Evolutionary conservation across 2,797 vertebrate species (phyloP).

Genomic region (Hipposideros larvatus): DNA sequence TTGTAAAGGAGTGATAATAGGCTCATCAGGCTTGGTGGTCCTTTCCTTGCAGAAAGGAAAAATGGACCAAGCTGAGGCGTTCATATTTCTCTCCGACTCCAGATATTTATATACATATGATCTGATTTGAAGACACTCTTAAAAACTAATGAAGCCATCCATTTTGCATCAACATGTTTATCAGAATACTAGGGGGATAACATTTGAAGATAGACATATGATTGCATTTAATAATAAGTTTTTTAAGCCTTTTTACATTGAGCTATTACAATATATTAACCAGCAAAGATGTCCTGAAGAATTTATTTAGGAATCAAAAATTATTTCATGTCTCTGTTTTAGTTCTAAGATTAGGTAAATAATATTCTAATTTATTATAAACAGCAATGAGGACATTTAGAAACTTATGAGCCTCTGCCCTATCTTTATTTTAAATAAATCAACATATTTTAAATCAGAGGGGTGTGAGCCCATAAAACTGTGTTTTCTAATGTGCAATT

Average conservation of each 20-base stretch:
- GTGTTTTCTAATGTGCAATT: neutral
- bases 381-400: constrained; percentile 13
- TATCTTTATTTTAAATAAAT: constrained; percentile 56
- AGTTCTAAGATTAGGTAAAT: constrained; percentile 33
- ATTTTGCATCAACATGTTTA: constrained; percentile 49
- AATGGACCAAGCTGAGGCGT: neutral
- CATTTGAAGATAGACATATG: neutral
- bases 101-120: constrained; percentile 38
- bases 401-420: neutral
- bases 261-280: neutral
- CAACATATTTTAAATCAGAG: constrained; percentile 8
- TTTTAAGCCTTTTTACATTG: constrained; percentile 36
- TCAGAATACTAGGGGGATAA: constrained; percentile 8
- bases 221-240: constrained; percentile 23
- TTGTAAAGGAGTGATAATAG: constrained; percentile 61
- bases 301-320: constrained; percentile 3
- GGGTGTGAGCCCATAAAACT: neutral
- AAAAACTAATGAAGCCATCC: constrained; percentile 45
- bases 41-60: constrained; percentile 35
- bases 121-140: constrained; percentile 65
- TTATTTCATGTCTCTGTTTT: neutral
- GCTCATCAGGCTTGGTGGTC: constrained; percentile 41
- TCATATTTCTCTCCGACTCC: neutral
- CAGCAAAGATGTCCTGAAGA: constrained; percentile 25
- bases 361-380: constrained; percentile 26